Evolutionary conservation across 2,113 vertebrate genomes (phyloP).

Genomic region (Tinamus guttatus): DNA sequence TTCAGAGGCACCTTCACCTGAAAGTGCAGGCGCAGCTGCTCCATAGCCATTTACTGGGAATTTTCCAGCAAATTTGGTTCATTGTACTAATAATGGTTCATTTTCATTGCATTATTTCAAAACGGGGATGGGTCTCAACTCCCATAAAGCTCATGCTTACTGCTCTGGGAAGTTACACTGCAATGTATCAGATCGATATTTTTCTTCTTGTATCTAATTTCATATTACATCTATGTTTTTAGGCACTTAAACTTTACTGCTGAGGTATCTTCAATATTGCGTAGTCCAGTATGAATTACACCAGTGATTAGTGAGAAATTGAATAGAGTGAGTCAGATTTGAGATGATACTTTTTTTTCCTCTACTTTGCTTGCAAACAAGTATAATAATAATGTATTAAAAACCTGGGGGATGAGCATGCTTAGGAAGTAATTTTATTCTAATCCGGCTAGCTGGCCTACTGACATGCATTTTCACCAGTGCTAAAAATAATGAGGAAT

Average conservation of each 20-base stretch:
- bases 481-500: conserved; percentile 79
- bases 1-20: not conserved
- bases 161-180: conserved; percentile 39
- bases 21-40: not conserved
- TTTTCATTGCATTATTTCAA: conserved; percentile 39
- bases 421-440: conserved; percentile 71
- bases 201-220: conserved; percentile 48
- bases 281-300: not conserved
- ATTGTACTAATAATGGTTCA: not conserved
- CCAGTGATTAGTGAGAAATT: conserved; percentile 21
- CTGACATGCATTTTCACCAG: conserved; percentile 49
- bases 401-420: not conserved
- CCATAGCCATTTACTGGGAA: not conserved
- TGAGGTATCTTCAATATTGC: conserved; percentile 5
- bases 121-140: not conserved
- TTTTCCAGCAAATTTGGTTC: too few species aligned
- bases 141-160: not conserved
- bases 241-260: conserved; percentile 44
- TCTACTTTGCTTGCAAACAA: conserved; percentile 55
- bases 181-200: conserved; percentile 42
- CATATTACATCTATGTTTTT: conserved; percentile 31
- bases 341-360: not conserved
- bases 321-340: not conserved
- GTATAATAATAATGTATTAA: conserved; percentile 29
- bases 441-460: conserved; percentile 61